These are phyloP conservation scores for Cyaniris semiargus DNA, from an alignment of 2,888 invertebrate species.

Conservation along the genomic window DNA sequence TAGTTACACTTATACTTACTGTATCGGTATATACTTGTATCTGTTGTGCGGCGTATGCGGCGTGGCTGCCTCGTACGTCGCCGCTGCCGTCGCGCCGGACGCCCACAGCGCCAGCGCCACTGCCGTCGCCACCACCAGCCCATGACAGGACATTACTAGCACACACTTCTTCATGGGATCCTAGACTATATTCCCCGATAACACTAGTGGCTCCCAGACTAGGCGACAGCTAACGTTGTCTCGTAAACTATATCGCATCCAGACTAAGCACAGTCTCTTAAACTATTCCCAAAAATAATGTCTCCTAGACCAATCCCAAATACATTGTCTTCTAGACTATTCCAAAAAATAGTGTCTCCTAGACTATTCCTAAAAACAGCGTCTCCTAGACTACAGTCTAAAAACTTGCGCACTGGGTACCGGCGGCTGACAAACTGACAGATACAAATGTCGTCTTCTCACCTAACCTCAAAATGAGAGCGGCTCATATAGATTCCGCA, in stretches of 20 bases:
- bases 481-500: constrained; percentile 64
- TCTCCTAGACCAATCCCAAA: neutral
- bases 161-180: constrained; percentile 45
- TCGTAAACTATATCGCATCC: neutral
- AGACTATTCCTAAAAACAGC: neutral
- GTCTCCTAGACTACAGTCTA: neutral
- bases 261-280: too few relatives aligned
- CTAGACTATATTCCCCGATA: constrained; percentile 29
- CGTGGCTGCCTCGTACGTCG: constrained; percentile 68
- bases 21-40: constrained; percentile 68
- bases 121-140: constrained; percentile 57
- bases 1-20: too few relatives aligned
- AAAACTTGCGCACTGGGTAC: constrained; percentile 51
- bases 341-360: neutral
- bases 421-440: constrained; percentile 59
- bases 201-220: neutral
- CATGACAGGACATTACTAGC: constrained; percentile 59
- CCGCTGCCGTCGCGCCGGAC: constrained; percentile 57
- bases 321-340: neutral
- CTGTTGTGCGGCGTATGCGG: constrained; percentile 65
- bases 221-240: constrained; percentile 36
- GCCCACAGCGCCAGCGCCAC: constrained; percentile 62
- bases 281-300: neutral
- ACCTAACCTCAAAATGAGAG: constrained; percentile 66
- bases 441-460: constrained; percentile 53